Evolutionary conservation across 2,888 invertebrate genomes (phyloP), one percentile per base, ranked within the genome.

Genomic region (Aleiodes testaceus): DNA sequence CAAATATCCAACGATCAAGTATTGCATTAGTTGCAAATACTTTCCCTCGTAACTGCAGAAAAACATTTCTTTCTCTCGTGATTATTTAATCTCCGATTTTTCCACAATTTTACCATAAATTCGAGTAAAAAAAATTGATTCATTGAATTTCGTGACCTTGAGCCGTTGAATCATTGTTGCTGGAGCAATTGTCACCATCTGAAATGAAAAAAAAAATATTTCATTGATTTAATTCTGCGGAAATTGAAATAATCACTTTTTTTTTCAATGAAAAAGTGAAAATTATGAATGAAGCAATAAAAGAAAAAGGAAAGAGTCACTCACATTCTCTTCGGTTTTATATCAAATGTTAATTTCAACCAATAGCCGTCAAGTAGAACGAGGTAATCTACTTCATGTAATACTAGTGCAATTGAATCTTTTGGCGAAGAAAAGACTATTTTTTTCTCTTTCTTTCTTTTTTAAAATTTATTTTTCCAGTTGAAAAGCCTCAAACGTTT

Each of bases 281-380:
- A 47, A 22, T 52, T n/a, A 20, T 42, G 2, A 55, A 4, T 42
- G 18, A 47, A 11, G 63, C 12, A 16, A 14, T 42, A 63, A 65
- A 66, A 52, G 65, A 55, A 44, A 49, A 36, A 67, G 67, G 64
- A 36, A 67, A 70, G 64, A 36, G 14, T 47, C 47, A 36, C 22
- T 44, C 30, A 36, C 59, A 36, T 59, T 59, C 59, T 59, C 59
- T 42, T 18, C 16, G 11, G 16, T 30, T 26, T 26, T 59, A 36
- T 59, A 36, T 22, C 14, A 18, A 18, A 18, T 59, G 59, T 59
- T 30, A 30, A 30, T 59, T 59, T 59, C 77, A 78, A 83, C 87
- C 87, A 87, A 87, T 86, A 79, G 79, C 79, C 79, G 79, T 71
- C 84, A 87, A 87, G 86, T 87, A 75, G 87, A 82, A 85, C 87